Base-by-base conservation (phyloP, 2,113 vertebrate genomes). In the Nycticorax nycticorax region DNA sequence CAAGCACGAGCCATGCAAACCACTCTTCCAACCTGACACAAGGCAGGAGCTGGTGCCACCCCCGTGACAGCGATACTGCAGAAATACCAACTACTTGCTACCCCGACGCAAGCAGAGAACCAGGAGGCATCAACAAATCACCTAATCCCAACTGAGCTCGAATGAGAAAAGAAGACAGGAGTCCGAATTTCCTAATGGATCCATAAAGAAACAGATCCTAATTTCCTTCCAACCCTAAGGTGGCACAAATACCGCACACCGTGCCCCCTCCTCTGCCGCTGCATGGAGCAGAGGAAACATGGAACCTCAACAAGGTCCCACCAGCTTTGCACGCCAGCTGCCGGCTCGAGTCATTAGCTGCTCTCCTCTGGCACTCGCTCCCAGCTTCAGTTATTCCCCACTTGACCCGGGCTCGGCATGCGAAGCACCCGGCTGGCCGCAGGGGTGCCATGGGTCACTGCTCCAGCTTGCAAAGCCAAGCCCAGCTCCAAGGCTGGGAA, bases 171-270 rank as follows among this genome's bases (percentile, higher is more conserved):
- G 63, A 32, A n/a, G 28, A 14, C 3, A 45, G 12, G 4, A 21
- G 67, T 75, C 48, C 23, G 6, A 8, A 13, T 63, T 88, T 45
- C 72, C 43, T 56, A 33, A 33, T 6, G 19, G 30, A 56, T 35
- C 55, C 32, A 33, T 2, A 18, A 30, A 64, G 47, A 45, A 72
- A 62, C 1, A 1, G 32, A 57, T 79, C 63, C 67, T 15, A 15
- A 16, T 26, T 75, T 64, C 57, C 39, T 64, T 41, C 55, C 35
- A 43, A 4, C 9, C 28, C 35, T 5, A 14, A 66, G 8, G 20
- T 60, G 45, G 10, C 73, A 56, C 68, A 24, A 1, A 23, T 8
- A 7, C 66, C 3, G 0, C 7, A 8, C 0, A 0, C n/a, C 0
- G 0, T 43, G 50, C 23, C 41, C 17, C 10, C 11, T 62, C 18